These are phyloP conservation scores for Paragorgia papillata DNA, from an alignment of 92 coral and sea anemone genomes.

Conservation along the genomic window DNA sequence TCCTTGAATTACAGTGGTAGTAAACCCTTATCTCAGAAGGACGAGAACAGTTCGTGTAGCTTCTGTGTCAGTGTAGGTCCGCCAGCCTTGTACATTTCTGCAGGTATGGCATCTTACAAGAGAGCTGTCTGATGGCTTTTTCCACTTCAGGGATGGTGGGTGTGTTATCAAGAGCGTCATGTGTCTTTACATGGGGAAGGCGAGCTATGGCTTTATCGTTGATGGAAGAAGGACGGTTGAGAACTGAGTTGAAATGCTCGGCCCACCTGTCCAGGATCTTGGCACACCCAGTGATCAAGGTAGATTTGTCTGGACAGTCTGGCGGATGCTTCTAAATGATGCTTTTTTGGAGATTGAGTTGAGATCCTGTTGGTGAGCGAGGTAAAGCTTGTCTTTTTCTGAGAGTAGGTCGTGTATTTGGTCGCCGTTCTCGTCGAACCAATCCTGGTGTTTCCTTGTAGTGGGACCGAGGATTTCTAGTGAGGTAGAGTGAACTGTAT, in stretches of 20 bases:
- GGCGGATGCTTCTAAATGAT: no score
- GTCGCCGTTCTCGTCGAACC: constrained; percentile 58
- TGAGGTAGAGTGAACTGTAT: constrained; percentile 33
- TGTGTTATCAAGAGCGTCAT: constrained; percentile 13
- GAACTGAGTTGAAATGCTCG: constrained; percentile 7
- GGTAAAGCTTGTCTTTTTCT: constrained; percentile 48
- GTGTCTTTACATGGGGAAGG: constrained; percentile 36
- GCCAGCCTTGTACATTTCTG: constrained; percentile 29
- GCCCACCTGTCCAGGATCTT: constrained; percentile 34
- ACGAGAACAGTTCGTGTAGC: constrained; percentile 22
- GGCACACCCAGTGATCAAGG: neutral
- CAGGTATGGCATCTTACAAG: constrained; percentile 35
- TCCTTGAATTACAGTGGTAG: constrained; percentile 31
- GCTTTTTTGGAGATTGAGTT: no score
- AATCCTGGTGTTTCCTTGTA: constrained; percentile 50
- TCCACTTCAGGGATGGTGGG: constrained; percentile 18
- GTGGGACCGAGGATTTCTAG: constrained; percentile 39
- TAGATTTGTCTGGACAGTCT: constrained; percentile 3
- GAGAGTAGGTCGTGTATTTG: constrained; percentile 37
- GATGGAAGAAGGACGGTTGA: constrained; percentile 37
- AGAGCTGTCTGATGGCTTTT: constrained; percentile 30
- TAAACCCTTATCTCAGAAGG: constrained; percentile 16
- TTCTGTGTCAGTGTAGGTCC: constrained; percentile 24
- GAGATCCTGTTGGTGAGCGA: no score
- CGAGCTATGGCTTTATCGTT: constrained; percentile 47